These are phyloP conservation scores for Hippocampus kuda DNA, from an alignment of 2,797 vertebrate species.

Conservation along the genomic window DNA sequence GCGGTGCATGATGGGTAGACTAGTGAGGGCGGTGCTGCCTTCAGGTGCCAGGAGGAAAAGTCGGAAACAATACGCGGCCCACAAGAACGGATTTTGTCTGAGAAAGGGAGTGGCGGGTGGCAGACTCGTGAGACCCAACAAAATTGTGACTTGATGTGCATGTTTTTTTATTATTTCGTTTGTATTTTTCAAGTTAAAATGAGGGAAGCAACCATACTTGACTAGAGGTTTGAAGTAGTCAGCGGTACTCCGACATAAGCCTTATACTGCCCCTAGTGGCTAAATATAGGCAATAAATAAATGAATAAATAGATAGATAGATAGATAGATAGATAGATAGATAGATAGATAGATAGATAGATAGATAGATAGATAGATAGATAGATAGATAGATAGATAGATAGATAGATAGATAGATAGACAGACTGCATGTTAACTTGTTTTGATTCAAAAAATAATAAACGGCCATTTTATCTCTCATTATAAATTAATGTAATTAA, in stretches of 20 bases:
- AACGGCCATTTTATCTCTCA: too few species aligned
- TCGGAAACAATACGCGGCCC: background rate
- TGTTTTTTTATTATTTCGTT: background rate
- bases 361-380: too few species aligned
- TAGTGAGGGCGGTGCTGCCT: slow-evolving; percentile 44
- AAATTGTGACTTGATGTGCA: background rate
- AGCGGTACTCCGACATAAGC: background rate
- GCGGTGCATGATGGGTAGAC: slow-evolving; percentile 65
- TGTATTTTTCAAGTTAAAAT: background rate
- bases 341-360: too few species aligned
- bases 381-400: too few species aligned
- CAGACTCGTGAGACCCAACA: background rate
- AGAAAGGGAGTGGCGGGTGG: background rate
- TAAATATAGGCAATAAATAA: background rate
- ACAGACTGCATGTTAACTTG: too few species aligned
- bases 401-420: too few species aligned
- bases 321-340: too few species aligned
- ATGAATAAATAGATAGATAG: too few species aligned
- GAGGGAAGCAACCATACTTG: background rate
- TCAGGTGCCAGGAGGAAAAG: slow-evolving; percentile 20
- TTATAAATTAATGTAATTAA: background rate
- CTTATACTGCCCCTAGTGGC: slow-evolving; percentile 34
- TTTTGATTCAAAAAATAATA: too few species aligned
- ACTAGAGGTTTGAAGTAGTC: background rate
- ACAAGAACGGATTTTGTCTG: background rate